Evolutionary conservation across 1,140 invertebrate species (phyloP).

Genomic region (Platorchestia sp.): DNA sequence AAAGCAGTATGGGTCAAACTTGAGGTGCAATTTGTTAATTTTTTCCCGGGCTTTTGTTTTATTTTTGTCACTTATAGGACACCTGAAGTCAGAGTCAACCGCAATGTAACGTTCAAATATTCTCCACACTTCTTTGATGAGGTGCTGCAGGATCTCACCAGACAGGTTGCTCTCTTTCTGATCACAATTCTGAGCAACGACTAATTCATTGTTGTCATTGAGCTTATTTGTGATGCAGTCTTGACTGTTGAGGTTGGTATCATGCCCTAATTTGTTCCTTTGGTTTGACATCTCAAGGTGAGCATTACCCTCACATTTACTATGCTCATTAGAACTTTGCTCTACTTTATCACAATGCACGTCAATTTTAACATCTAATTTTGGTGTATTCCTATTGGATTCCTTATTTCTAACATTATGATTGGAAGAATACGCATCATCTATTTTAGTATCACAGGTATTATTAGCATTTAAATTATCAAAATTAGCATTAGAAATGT

Average conservation of each 20-base stretch:
- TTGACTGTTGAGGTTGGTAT: not conserved
- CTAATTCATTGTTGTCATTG: not conserved
- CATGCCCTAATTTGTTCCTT: not conserved
- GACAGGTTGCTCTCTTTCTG: not conserved
- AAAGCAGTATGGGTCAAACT: conserved; percentile 36
- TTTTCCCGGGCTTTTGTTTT: conserved; percentile 3
- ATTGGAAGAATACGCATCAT: conserved; percentile 16
- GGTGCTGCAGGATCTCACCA: conserved; percentile 26
- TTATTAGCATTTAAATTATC: conserved; percentile 1
- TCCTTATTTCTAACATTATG: not conserved
- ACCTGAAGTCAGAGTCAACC: conserved; percentile 32
- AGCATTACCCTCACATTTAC: not conserved
- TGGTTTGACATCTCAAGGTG: not conserved
- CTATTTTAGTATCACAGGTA: conserved; percentile 17
- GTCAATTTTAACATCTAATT: not conserved
- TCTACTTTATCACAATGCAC: not conserved
- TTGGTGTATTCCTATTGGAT: not conserved
- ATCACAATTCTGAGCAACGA: not conserved
- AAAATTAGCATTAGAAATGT: conserved; percentile 49
- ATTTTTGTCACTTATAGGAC: conserved; percentile 7
- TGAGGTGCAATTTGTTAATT: conserved; percentile 10
- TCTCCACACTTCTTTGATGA: conserved; percentile 40
- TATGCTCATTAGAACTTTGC: not conserved
- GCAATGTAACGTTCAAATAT: conserved; percentile 45
- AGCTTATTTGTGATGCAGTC: not conserved